These are phyloP conservation scores for Mizuhopecten yessoensis DNA, from an alignment of 1,140 invertebrate species.

Conservation along the genomic window DNA sequence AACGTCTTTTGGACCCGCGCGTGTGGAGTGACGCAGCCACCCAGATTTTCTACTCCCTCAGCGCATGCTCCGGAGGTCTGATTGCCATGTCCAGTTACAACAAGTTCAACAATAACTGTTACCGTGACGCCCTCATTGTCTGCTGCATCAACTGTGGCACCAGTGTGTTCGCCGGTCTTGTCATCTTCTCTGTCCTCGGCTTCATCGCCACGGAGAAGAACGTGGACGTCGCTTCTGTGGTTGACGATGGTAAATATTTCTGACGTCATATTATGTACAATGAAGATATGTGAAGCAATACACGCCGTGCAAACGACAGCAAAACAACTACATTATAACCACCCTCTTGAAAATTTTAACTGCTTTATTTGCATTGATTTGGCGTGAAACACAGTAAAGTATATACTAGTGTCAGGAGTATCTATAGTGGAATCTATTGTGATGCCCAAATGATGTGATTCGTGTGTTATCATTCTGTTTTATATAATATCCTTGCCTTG, in stretches of 20 bases:
- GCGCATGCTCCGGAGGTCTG: conserved; percentile 96
- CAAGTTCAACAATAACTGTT: conserved; percentile 94
- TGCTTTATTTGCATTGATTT: neutral
- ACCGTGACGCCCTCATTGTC: conserved; percentile 94
- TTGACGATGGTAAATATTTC: conserved; percentile 77
- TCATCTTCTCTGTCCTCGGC: conserved; percentile 99
- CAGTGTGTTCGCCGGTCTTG: conserved; percentile 98
- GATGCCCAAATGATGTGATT: too few relatives aligned
- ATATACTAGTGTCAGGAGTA: too few relatives aligned
- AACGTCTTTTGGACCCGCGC: conserved; percentile 71
- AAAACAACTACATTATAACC: too few relatives aligned
- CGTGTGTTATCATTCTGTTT: too few relatives aligned
- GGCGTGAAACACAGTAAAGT: too few relatives aligned
- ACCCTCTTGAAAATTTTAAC: too few relatives aligned
- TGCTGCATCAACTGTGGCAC: conserved; percentile 97
- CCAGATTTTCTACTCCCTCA: conserved; percentile 96
- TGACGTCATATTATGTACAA: too few relatives aligned
- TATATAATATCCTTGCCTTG: neutral
- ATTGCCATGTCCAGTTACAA: conserved; percentile 97
- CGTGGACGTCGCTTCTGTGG: conserved; percentile 76
- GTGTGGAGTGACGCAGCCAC: conserved; percentile 96
- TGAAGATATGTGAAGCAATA: too few relatives aligned
- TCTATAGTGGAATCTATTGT: too few relatives aligned
- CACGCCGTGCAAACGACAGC: too few relatives aligned
- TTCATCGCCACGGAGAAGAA: conserved; percentile 82